Conservation (phyloP, 2,888 invertebrate genomes). For the Drosophila austrosaltans region DNA sequence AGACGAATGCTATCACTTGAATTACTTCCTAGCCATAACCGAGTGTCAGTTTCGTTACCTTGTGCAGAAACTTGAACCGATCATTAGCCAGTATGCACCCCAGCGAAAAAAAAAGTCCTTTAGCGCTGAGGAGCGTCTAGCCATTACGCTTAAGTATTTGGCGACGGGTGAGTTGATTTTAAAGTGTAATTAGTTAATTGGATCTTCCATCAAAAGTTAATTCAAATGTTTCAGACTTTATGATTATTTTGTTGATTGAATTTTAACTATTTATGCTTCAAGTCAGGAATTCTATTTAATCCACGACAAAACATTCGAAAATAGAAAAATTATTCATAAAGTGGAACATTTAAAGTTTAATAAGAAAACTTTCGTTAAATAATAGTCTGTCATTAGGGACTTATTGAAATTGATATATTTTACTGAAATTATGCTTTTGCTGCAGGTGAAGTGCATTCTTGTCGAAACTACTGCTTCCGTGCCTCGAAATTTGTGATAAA, state of each 20-base stretch:
- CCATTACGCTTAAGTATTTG: slow-evolving; percentile 82
- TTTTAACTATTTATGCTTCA: too few relatives aligned
- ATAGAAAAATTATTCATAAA: too few relatives aligned
- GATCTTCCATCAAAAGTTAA: too few relatives aligned
- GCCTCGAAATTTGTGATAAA: slow-evolving; percentile 83
- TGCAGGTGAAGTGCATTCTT: slow-evolving; percentile 82
- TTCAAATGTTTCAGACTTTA: too few relatives aligned
- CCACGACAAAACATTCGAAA: too few relatives aligned
- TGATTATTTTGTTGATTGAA: too few relatives aligned
- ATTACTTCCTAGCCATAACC: slow-evolving; percentile 82
- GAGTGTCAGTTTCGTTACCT: slow-evolving; percentile 82
- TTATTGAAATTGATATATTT: too few relatives aligned
- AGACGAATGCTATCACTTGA: slow-evolving; percentile 81
- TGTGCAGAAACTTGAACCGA: slow-evolving; percentile 80
- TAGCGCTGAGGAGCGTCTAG: slow-evolving; percentile 82
- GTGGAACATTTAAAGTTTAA: too few relatives aligned
- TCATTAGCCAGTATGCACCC: slow-evolving; percentile 81
- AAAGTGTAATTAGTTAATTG: background rate
- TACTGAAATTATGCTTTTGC: background rate
- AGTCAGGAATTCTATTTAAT: too few relatives aligned
- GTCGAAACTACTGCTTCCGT: slow-evolving; percentile 83
- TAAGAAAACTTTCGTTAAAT: too few relatives aligned
- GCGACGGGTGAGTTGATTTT: slow-evolving; percentile 78
- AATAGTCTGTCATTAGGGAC: too few relatives aligned
- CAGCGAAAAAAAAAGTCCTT: slow-evolving; percentile 82